Evolutionary conservation across 2,113 vertebrate genomes (phyloP).

Genomic region (Bubalus kerabau): DNA sequence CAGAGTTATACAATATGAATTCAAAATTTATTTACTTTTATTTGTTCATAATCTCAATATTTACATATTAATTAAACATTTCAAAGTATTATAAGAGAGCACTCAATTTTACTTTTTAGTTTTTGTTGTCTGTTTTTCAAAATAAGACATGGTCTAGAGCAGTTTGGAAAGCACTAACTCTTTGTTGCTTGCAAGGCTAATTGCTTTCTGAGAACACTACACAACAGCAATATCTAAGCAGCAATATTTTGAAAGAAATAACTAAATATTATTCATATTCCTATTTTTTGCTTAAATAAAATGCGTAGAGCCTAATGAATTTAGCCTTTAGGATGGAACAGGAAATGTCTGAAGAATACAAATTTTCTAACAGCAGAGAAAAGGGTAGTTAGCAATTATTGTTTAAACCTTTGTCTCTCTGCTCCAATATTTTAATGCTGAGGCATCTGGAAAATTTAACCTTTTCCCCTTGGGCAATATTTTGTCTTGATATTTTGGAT

Average conservation of each 20-base stretch:
- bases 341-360: constrained; percentile 15
- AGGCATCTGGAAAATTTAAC: constrained; percentile 33
- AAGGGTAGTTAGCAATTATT: constrained; percentile 31
- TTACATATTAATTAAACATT: not conserved
- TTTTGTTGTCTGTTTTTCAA: not conserved
- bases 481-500: constrained; percentile 12
- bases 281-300: constrained; percentile 28
- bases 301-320: not conserved
- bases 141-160: not conserved
- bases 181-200: not conserved
- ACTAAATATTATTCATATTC: not conserved
- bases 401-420: not conserved
- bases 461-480: not conserved
- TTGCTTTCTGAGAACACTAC: not conserved
- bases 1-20: not conserved
- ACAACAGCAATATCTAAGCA: not conserved
- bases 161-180: not conserved
- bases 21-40: not conserved
- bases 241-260: not conserved
- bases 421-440: constrained; percentile 3
- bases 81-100: not conserved
- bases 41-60: not conserved
- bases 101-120: not conserved
- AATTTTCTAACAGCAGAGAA: not conserved
- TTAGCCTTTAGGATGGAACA: not conserved